A percentile compares a stretch with the other conserved stretches of the same genome.
Conservation (phyloP, 2,888 invertebrate genomes). For the Hirtodrosophila confusa region DNA sequence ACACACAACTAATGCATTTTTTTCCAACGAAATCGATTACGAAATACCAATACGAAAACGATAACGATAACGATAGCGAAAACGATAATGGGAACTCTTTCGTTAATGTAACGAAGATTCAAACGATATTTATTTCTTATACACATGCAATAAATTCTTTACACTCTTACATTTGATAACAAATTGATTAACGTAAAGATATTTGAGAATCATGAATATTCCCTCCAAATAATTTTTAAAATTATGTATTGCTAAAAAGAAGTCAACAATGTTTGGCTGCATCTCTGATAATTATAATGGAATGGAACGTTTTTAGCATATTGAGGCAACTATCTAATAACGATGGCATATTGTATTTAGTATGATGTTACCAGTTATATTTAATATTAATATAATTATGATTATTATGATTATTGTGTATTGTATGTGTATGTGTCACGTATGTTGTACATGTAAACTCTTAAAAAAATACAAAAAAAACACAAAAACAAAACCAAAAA, state of each 20-base stretch:
- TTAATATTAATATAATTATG: conserved; percentile 70
- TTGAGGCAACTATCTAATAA: conserved; percentile 42
- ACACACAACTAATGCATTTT: conserved; percentile 42
- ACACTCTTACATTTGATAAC: conserved; percentile 53
- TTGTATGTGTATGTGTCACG: conserved; percentile 77
- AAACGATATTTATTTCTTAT: conserved; percentile 43
- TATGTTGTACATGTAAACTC: conserved; percentile 68
- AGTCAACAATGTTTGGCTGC: conserved; percentile 52
- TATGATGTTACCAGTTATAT: conserved; percentile 73
- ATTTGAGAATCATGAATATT: conserved; percentile 81
- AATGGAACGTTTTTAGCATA: conserved; percentile 54
- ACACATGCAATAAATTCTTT: conserved; percentile 49
- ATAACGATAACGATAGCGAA: conserved; percentile 9
- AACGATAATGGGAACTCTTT: conserved; percentile 2
- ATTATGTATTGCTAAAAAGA: conserved; percentile 73
- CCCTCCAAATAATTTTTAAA: conserved; percentile 83
- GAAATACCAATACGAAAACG: conserved; percentile 8
- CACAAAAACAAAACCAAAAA: conserved; percentile 6
- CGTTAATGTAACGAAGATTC: conserved; percentile 13
- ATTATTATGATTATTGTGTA: conserved; percentile 77
- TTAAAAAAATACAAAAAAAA: conserved; percentile 24
- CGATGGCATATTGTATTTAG: conserved; percentile 64
- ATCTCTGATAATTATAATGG: conserved; percentile 67
- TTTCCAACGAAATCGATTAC: conserved; percentile 37
- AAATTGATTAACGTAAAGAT: conserved; percentile 59